A percentile compares a stretch with the other conserved stretches of the same genome.
phyloP scores from a whole-genome alignment of 2,888 invertebrate species.

The Agrochola lota region DNA sequence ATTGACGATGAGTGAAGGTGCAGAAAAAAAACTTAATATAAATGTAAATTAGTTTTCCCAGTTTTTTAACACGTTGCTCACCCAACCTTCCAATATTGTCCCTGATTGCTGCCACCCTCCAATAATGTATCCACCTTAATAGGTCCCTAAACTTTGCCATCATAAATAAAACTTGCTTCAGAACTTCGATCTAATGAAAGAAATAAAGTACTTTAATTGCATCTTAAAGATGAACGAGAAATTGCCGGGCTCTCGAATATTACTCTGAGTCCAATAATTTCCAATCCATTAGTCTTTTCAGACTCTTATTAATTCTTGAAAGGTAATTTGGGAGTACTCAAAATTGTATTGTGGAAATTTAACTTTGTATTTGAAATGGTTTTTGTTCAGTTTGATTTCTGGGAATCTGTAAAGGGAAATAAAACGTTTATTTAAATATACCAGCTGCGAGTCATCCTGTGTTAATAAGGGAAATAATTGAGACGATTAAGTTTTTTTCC shows the following conservation, averaged over 20 bases:
- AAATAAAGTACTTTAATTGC: conserved; percentile 82
- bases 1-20: conserved; percentile 16
- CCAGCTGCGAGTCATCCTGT: conserved; percentile 25
- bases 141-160: conserved; percentile 69
- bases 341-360: conserved; percentile 61
- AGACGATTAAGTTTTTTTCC: conserved; percentile 33
- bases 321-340: conserved; percentile 59
- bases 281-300: conserved; percentile 74
- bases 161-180: conserved; percentile 77
- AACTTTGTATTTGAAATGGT: conserved; percentile 46
- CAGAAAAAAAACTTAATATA: conserved; percentile 41
- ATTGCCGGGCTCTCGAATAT: conserved; percentile 63
- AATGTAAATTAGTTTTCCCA: conserved; percentile 39
- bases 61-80: conserved; percentile 29
- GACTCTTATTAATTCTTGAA: conserved; percentile 70
- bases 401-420: conserved; percentile 26
- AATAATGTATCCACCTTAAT: conserved; percentile 67
- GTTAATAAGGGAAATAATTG: conserved; percentile 44
- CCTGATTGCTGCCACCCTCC: conserved; percentile 54
- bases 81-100: conserved; percentile 42
- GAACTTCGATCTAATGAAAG: conserved; percentile 81
- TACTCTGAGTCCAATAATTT: conserved; percentile 68
- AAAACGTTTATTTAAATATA: conserved; percentile 34
- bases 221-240: conserved; percentile 76
- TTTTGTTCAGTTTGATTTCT: conserved; percentile 44